Conservation (phyloP, 2,888 invertebrate genomes). For the Pecten maximus region DNA sequence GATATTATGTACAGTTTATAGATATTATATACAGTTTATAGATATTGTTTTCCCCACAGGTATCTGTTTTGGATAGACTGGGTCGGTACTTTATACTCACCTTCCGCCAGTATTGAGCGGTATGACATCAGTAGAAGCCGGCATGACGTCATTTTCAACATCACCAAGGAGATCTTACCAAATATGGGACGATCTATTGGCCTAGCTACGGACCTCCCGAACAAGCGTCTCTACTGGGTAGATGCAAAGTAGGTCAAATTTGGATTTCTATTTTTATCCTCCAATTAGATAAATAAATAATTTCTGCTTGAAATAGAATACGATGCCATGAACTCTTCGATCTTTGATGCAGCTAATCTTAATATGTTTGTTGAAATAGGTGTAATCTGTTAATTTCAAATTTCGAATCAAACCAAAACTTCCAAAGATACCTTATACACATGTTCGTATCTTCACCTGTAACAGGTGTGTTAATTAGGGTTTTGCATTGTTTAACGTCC, state of each 20-base stretch:
- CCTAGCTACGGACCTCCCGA: background rate
- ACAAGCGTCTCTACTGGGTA: slow-evolving; percentile 38
- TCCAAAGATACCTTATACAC: no score
- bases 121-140: background rate
- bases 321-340: no score
- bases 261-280: no score
- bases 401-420: no score
- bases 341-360: no score
- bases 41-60: background rate
- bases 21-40: background rate
- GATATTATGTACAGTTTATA: background rate
- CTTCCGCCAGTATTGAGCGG: slow-evolving; percentile 39
- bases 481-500: no score
- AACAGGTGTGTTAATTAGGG: no score
- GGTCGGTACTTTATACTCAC: slow-evolving; percentile 41
- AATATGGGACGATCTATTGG: slow-evolving; percentile 46
- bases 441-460: no score
- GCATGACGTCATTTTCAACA: slow-evolving; percentile 40
- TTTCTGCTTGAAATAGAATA: no score
- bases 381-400: no score
- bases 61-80: slow-evolving; percentile 46
- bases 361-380: no score
- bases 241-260: slow-evolving; percentile 43
- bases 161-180: slow-evolving; percentile 42
- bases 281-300: no score